Evolutionary conservation across 1,140 invertebrate genomes (phyloP), one percentile per base, ranked within the genome.

Genomic region (Drosophila asahinai): DNA sequence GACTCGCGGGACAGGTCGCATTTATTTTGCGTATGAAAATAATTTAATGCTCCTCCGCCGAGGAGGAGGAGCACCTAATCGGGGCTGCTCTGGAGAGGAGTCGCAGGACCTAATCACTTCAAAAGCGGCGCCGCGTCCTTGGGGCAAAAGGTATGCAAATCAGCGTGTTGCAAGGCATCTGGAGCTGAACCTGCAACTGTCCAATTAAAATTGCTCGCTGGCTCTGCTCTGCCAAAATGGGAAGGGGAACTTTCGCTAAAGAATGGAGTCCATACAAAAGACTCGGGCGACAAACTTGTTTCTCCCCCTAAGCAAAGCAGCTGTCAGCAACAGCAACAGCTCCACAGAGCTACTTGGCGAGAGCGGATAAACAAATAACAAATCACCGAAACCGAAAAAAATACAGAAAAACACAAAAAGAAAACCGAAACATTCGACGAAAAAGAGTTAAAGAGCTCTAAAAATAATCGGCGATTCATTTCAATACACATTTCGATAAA

Each of bases 391-490:
- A 68, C 25, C 60, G 38, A 40, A 60, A 36, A 25, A 25, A 25
- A 25, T 25, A 25, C 65, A 33, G 17, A 19, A 48, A 68, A 27
- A 55, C 9, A 38, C 14, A 38, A 12, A 22, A 73, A 45, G 74
- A 40, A 68, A 43, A 71, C 54, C 72, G 36, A 75, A 38, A 62
- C 58, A 61, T 58, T 80, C 68, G 38, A 17, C 63, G 68, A 62
- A 65, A 58, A 58, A 55, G 78, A 81, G 80, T 82, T 66, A 84
- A 83, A 78, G 64, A 77, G 78, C 65, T 82, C 84, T 83, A 90
- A 90, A 90, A 82, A 90, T 90, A 90, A 91, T 79, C 77, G 67
- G 71, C 77, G 67, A 90, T 81, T 90, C 86, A 91, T 90, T 90
- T 90, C 86, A 89, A 90, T 90, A 90, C 70, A 80, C 72, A 84